Base-by-base conservation (phyloP, 2,113 vertebrate genomes). In the Naja naja region DNA sequence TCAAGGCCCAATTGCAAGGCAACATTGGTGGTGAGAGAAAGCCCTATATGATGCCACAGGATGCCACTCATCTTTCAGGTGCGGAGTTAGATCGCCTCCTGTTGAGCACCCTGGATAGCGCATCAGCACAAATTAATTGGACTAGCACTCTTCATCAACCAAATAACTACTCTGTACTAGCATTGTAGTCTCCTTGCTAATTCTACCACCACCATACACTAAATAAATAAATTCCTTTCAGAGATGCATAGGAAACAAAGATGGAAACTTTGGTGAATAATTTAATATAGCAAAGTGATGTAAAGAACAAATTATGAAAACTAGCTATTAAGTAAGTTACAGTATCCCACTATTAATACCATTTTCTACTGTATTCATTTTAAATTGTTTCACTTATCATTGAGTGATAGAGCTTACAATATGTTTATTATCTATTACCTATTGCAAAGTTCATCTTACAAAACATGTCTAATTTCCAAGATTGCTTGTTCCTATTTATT, bases 271-370 rank as follows among this genome's bases (percentile, higher is more conserved):
- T 89, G 74, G 93, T 95, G 93, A 93, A 94, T 94, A 92, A 96
- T 95, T 93, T 34, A 94, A 92, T 93, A 0, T 64, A 91, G 25
- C 34, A 45, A 60, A 5, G 85, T 94, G 55, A 86, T 93, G 92
- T 93, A 92, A 92, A 85, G 85, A 95, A 92, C 0, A 93, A 92
- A 91, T 93, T 92, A 91, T 92, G 55, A 87, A 95, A 93, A 91
- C 91, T 93, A 93, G 58, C 53, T 89, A 64, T 93, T 95, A 94
- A 93, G 93, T 94, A 92, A 96, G 94, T 93, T 43, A 93, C 89
- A 91, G 0, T 52, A 89, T 18, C 47, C 69, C 88, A 5, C 88
- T 95, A 53, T 52, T 94, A 93, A 95, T 94, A 64, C 93, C 92
- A 23, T 91, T 94, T 56, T 85, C 74, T 95, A 49, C 52, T 93